Evolutionary conservation across 2,797 vertebrate genomes (phyloP).

Genomic region (Atherinosoma microstoma): DNA sequence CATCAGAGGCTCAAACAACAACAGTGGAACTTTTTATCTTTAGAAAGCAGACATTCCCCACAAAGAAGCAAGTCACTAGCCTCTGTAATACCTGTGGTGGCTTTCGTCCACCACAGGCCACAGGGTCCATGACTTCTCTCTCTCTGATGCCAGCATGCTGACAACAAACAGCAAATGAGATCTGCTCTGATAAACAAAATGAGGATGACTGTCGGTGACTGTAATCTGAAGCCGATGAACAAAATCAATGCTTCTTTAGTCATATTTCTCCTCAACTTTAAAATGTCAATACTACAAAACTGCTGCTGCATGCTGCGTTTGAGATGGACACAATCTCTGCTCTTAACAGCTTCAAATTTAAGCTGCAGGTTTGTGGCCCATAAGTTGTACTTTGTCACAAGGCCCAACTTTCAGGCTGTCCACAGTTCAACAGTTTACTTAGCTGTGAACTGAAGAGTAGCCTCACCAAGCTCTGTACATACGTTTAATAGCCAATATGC

Average conservation of each 20-base stretch:
- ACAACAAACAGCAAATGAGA: conserved; percentile 2
- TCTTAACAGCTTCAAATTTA: background rate
- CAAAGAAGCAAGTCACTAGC: background rate
- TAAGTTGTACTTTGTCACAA: background rate
- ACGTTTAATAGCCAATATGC: background rate
- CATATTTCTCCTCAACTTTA: background rate
- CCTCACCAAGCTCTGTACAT: background rate
- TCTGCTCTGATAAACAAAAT: background rate
- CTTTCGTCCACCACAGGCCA: conserved; percentile 5
- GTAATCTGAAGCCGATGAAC: background rate
- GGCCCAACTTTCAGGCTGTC: background rate
- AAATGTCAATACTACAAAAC: background rate
- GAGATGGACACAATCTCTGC: background rate
- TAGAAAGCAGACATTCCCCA: background rate
- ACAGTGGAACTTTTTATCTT: background rate
- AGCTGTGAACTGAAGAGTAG: background rate
- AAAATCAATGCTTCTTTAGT: background rate
- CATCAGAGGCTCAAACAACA: conserved; percentile 7
- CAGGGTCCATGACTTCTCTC: conserved; percentile 5
- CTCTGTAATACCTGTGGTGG: too few relatives aligned
- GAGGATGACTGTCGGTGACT: background rate
- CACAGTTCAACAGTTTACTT: background rate
- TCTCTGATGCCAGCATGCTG: conserved; percentile 16
- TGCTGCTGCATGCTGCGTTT: background rate
- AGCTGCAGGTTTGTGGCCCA: too few relatives aligned